These are phyloP conservation scores for Cyclophora albipunctata DNA, from an alignment of 2,888 invertebrate genomes.

Conservation along the genomic window DNA sequence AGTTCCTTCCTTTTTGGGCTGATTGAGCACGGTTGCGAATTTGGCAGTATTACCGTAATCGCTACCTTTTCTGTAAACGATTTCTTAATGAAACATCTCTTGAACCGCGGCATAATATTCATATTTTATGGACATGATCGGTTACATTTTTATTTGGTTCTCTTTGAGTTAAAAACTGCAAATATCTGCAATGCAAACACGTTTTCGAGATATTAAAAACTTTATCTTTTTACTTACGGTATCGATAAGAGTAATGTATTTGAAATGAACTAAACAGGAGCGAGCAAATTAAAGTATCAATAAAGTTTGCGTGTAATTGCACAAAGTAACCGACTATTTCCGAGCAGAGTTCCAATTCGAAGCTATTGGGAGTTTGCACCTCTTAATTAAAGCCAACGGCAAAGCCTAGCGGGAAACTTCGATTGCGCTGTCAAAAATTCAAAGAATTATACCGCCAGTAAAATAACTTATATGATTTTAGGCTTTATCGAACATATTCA, in stretches of 20 bases:
- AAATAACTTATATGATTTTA: conserved; percentile 72
- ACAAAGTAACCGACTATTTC: conserved; percentile 36
- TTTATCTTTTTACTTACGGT: background rate
- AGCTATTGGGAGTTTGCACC: conserved; percentile 49
- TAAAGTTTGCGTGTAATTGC: conserved; percentile 36
- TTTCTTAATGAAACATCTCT: conserved; percentile 22
- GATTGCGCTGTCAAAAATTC: conserved; percentile 75
- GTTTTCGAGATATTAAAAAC: conserved; percentile 1
- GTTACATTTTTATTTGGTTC: too few species aligned
- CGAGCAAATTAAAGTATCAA: conserved; percentile 31
- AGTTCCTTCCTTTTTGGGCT: conserved; percentile 55
- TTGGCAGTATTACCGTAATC: conserved; percentile 41
- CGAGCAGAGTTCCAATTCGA: conserved; percentile 44
- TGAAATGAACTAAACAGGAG: too few species aligned
- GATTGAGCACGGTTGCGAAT: conserved; percentile 47
- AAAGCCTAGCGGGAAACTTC: conserved; percentile 69
- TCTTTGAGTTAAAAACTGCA: background rate
- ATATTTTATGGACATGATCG: too few species aligned
- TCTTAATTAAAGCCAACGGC: conserved; percentile 67
- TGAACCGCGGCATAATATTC: background rate
- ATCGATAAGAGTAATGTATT: too few species aligned
- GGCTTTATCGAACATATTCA: conserved; percentile 70
- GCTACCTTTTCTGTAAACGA: conserved; percentile 33
- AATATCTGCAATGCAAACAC: too few species aligned
- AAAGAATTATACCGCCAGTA: conserved; percentile 70